Base-by-base conservation (phyloP, 2,113 vertebrate species). In the Sinocyclocheilus grahami region DNA sequence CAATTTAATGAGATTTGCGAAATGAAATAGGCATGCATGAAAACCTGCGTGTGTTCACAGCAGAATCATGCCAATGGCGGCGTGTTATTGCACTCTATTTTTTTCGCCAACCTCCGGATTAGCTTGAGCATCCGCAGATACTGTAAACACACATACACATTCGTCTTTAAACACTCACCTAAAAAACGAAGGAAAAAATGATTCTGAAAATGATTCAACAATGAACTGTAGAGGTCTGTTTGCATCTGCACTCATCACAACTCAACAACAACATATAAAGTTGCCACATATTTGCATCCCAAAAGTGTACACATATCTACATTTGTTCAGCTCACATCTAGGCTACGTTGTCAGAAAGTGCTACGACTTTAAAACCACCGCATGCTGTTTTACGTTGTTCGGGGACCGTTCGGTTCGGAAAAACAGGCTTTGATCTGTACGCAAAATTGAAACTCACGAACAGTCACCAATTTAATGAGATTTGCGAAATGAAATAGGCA, bases 11-110 rank as follows among this genome's bases (percentile, higher is more conserved):
- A 76, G 72, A 42, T 16, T 53, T 80, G 42, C 39, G 4, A 85
- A 72, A 67, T 18, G 13, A 65, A 71, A 9, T 37, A 89, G 89
- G 87, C 89, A 88, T 89, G 89, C 90, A 91, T 91, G 89, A 88
- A 86, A 88, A 88, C 81, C 86, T 89, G 90, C 89, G 89, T 78
- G 87, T 80, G 82, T 79, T 75, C 71, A 65, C 72, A 37, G 58
- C 78, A 76, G 11, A 72, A 87, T 46, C 37, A 74, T 65, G 62
- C 46, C 67, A 63, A 82, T 30, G 24, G 37, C 83, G 86, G 87
- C 85, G 86, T 87, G 91, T 89, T 90, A 94, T 91, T 93, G 92
- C 92, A 93, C 89, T 89, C 83, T 55, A 18, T 33, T 92, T 89
- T 88, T 88, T 78, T 27, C 89, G 78, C 88, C n/a, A 3, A 30